Evolutionary conservation across 37 sponge, comb jelly and placozoan genomes (phyloP).

Genomic region (Cliona cf. orientalis): DNA sequence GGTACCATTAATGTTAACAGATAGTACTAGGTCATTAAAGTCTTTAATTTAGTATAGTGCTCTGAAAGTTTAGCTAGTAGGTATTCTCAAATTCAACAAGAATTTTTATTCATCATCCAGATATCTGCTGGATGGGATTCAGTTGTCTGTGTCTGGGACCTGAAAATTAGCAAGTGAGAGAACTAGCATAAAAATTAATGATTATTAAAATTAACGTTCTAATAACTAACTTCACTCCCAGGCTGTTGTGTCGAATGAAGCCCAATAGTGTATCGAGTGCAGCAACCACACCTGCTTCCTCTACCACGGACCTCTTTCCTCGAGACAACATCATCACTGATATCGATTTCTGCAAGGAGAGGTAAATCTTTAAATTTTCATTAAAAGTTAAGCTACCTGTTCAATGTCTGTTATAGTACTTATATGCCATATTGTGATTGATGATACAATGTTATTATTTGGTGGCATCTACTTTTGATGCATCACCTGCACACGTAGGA

Average conservation of each 20-base stretch:
- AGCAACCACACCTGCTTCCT: too few species aligned
- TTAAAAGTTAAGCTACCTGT: too few species aligned
- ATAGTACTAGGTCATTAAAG: too few species aligned
- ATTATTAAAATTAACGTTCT: neutral
- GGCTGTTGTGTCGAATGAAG: slow-evolving; percentile 15
- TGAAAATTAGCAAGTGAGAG: slow-evolving; percentile 32
- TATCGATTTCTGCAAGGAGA: slow-evolving; percentile 25
- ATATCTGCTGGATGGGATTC: slow-evolving; percentile 81
- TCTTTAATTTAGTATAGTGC: neutral
- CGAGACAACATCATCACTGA: slow-evolving; percentile 58
- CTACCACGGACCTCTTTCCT: neutral
- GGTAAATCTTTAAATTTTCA: slow-evolving; percentile 10
- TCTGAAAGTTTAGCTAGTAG: neutral
- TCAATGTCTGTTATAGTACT: too few species aligned
- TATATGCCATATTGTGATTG: too few species aligned
- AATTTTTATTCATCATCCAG: slow-evolving; percentile 33
- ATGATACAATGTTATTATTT: too few species aligned
- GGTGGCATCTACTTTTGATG: too few species aligned
- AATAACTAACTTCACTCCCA: neutral
- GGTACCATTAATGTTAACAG: too few species aligned
- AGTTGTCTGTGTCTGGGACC: slow-evolving; percentile 64
- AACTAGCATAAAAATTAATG: neutral
- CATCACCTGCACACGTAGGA: slow-evolving; percentile 10
- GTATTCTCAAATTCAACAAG: neutral
- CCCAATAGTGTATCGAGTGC: too few species aligned